A percentile compares a stretch with the other conserved stretches of the same genome.
Evolutionary conservation across 1,140 invertebrate genomes (phyloP).

Genomic region (Aphis gossypii): DNA sequence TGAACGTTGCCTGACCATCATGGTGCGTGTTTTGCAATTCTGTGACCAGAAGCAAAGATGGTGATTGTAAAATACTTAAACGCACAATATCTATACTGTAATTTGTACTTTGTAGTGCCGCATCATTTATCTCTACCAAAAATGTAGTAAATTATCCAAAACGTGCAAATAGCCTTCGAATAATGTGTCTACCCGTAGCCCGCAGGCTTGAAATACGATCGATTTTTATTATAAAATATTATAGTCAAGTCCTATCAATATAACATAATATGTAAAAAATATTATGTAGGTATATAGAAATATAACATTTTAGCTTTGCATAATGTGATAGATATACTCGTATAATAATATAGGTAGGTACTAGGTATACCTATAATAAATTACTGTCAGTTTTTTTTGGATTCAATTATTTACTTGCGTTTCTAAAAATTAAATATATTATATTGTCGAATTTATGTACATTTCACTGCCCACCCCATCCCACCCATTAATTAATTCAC

Average conservation of each 20-base stretch:
- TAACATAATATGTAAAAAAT: neutral
- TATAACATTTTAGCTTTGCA: neutral
- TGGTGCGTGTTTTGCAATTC: neutral
- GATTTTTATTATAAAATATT: neutral
- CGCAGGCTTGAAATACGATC: neutral
- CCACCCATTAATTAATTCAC: too few species aligned
- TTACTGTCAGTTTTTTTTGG: neutral
- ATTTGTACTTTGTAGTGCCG: neutral
- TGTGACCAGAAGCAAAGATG: neutral
- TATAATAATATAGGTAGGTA: neutral
- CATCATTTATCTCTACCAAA: neutral
- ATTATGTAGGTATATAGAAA: neutral
- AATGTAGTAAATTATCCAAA: neutral
- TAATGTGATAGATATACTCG: neutral
- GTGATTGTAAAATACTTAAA: neutral
- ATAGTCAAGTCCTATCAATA: neutral
- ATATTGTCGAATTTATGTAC: neutral
- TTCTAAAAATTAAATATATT: neutral
- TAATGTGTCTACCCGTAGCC: neutral
- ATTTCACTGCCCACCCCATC: too few species aligned
- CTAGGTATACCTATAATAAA: neutral
- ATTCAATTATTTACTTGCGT: neutral
- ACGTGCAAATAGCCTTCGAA: conserved; percentile 32
- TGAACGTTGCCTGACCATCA: neutral
- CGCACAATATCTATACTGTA: neutral